Base-by-base conservation (phyloP, 2,797 vertebrate genomes). In the Enteromius unitaeniatus region DNA sequence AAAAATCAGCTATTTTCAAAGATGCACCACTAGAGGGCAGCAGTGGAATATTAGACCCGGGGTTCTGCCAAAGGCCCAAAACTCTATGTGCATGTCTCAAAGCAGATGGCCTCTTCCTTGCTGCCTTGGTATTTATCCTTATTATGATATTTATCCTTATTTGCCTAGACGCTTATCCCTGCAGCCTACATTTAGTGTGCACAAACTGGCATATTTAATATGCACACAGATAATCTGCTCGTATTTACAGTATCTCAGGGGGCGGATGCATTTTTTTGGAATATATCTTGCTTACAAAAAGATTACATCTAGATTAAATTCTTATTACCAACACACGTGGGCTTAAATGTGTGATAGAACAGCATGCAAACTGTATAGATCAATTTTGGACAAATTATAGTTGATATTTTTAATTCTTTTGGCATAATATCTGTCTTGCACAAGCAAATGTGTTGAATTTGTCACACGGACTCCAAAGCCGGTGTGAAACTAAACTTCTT, bases 1-100 rank as follows among this genome's bases (percentile, higher is more conserved):
- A 58, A 31, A 67, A 34, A 28, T 28, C 0, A 3, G 7, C 31
- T 34, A 28, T 42, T 62, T 8, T 40, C 45, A 26, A 14, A 64
- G 23, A 42, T 60, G 21, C 7, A 37, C 23, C 83, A 87, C 67
- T 76, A 87, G 87, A 84, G 62, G 68, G 81, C 85, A 84, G 83
- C 68, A 84, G 37, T 68, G 58, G 31, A 74, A 19, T 74, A 73
- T 73, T 47, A 49, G 10, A 37, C 17, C n/a, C 31, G 6, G 15
- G 19, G 13, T 60, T 72, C 37, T 47, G 26, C 37, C 9, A 81
- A 21, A 53, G 40, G 1, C 6, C 7, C 17, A n/a, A 64, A 64
- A 2, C 75, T 28, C 23, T 3, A 28, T 78, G 75, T 28, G n/a
- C 51, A 70, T 58, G 11, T 81, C 42, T 49, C 15, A 64, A 64